Conservation (phyloP, 2,113 vertebrate species). For the Microtus ochrogaster region DNA sequence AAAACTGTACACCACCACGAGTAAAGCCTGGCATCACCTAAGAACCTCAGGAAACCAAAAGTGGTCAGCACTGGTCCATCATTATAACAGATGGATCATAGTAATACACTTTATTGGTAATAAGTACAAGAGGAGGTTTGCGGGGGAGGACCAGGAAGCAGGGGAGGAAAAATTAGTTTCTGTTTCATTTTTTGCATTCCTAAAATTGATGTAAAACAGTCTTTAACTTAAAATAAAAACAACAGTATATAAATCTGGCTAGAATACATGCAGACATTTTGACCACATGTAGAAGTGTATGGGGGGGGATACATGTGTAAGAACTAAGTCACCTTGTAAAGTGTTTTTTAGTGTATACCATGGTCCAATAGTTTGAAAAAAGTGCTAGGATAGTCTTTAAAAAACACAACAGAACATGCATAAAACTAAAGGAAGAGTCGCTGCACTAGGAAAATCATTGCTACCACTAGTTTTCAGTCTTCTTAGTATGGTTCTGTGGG, state of each 20-base stretch:
- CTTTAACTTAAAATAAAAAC: background rate
- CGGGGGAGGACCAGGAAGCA: background rate
- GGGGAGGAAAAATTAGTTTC: background rate
- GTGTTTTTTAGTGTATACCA: background rate
- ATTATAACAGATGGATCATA: background rate
- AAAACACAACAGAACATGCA: background rate
- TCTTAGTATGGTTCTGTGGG: background rate
- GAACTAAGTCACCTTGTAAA: background rate
- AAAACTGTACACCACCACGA: background rate
- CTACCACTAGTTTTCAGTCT: no score
- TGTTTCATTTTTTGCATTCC: slow-evolving; percentile 16
- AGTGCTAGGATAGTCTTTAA: background rate
- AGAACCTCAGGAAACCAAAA: background rate
- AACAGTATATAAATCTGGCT: background rate
- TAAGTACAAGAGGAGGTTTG: background rate
- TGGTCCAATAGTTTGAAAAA: background rate
- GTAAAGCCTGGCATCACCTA: background rate
- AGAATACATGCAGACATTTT: background rate
- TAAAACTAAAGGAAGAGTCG: background rate
- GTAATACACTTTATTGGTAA: background rate
- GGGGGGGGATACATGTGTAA: background rate
- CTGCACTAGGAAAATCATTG: no score
- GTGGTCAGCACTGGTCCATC: background rate
- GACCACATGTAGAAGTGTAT: background rate
- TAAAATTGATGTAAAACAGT: slow-evolving; percentile 18